A percentile compares a stretch with the other conserved stretches of the same genome.
phyloP scores from a whole-genome alignment of 2,113 vertebrate species.

The Vidua chalybeata region DNA sequence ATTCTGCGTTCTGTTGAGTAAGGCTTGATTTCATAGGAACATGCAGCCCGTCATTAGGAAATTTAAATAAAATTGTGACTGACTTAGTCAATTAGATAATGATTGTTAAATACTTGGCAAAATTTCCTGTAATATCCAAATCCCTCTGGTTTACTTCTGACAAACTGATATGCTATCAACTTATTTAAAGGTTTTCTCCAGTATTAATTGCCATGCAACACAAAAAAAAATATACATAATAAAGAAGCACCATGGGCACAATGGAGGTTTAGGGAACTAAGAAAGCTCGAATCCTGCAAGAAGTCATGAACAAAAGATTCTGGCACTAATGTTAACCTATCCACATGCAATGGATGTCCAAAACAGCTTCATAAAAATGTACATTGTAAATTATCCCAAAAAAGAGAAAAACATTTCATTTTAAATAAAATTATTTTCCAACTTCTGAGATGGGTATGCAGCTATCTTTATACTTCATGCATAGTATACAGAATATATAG shows the following conservation, averaged over 20 bases:
- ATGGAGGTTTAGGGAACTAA: neutral
- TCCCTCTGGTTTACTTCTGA: neutral
- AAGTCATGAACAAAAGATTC: slow-evolving; percentile 23
- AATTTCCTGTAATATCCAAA: neutral
- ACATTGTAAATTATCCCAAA: neutral
- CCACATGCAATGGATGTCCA: neutral
- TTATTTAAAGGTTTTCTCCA: neutral
- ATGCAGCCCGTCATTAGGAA: neutral
- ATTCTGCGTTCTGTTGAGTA: neutral
- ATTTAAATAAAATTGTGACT: neutral
- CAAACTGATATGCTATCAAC: neutral
- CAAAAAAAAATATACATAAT: neutral
- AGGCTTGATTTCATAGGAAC: neutral
- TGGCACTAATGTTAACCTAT: neutral
- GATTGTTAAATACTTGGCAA: neutral
- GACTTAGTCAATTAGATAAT: neutral
- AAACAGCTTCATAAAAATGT: slow-evolving; percentile 7
- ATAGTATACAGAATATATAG: neutral
- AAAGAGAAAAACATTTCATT: neutral
- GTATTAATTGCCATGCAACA: neutral
- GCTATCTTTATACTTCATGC: neutral
- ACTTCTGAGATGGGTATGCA: neutral
- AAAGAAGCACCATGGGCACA: neutral
- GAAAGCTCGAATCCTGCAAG: neutral
- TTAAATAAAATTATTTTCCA: neutral